Percentiles rank a stretch among this genome's conserved stretches.
Conservation (phyloP, 2,888 invertebrate genomes). For the Galerucella calmariensis region DNA sequence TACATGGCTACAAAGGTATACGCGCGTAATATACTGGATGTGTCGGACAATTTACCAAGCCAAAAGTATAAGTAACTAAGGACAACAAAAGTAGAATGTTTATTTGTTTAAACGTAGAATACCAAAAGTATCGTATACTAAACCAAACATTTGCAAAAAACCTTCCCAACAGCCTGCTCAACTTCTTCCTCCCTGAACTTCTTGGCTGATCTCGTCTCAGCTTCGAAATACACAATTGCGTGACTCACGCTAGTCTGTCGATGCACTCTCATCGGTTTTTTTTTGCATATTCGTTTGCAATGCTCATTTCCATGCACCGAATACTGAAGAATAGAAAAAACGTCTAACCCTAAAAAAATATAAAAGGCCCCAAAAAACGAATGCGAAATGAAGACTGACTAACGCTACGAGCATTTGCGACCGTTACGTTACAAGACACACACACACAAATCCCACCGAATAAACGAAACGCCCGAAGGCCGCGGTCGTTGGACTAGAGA, state of each 20-base stretch:
- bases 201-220: not conserved
- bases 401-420: slow-evolving; percentile 46
- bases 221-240: not conserved
- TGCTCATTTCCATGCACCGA: slow-evolving; percentile 2
- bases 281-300: not conserved
- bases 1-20: too few species aligned
- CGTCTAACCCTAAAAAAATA: slow-evolving; percentile 8
- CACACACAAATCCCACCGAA: slow-evolving; percentile 26
- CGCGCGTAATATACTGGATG: too few species aligned
- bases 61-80: too few species aligned
- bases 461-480: slow-evolving; percentile 31
- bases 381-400: slow-evolving; percentile 49
- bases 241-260: slow-evolving; percentile 2
- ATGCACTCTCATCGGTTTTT: not conserved
- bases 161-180: not conserved
- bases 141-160: not conserved
- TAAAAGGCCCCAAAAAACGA: slow-evolving; percentile 35
- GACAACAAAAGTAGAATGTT: too few species aligned
- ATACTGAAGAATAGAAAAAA: not conserved
- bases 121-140: not conserved
- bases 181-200: not conserved
- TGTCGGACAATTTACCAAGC: too few species aligned
- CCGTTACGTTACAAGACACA: slow-evolving; percentile 44
- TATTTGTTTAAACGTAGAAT: too few species aligned
- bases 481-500: slow-evolving; percentile 32